These are phyloP conservation scores for Aphaenogaster ashmeadi DNA, from an alignment of 1,140 invertebrate species.

Conservation along the genomic window DNA sequence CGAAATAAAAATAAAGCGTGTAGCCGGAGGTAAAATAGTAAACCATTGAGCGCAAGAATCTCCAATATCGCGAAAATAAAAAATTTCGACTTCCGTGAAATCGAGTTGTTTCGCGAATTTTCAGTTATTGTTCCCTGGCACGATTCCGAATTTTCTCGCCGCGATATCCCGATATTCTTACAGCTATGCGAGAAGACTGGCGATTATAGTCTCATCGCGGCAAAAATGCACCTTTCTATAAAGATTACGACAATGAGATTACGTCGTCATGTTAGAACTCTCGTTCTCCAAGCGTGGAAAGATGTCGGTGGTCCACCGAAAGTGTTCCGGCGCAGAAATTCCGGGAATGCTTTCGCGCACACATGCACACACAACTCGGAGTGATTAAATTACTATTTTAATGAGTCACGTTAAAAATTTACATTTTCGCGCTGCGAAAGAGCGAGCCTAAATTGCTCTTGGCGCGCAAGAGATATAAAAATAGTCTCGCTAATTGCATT, in stretches of 20 bases:
- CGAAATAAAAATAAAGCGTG: slow-evolving; percentile 55
- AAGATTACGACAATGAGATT: background rate
- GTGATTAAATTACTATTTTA: slow-evolving; percentile 61
- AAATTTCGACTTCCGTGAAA: slow-evolving; percentile 44
- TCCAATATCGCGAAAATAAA: slow-evolving; percentile 51
- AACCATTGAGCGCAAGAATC: slow-evolving; percentile 52
- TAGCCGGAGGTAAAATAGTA: slow-evolving; percentile 42
- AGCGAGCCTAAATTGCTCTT: slow-evolving; percentile 59
- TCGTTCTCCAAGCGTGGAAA: background rate
- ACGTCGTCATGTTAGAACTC: background rate
- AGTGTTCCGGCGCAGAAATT: slow-evolving; percentile 6
- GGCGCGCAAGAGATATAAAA: slow-evolving; percentile 40
- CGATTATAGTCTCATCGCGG: background rate
- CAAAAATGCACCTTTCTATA: background rate
- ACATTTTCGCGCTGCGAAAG: slow-evolving; percentile 47
- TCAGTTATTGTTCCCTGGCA: slow-evolving; percentile 26
- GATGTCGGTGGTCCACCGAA: slow-evolving; percentile 1
- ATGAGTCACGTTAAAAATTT: slow-evolving; percentile 62
- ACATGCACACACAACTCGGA: slow-evolving; percentile 15
- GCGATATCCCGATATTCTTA: background rate
- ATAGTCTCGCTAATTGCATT: slow-evolving; percentile 61
- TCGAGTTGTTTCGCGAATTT: slow-evolving; percentile 51
- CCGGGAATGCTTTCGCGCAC: slow-evolving; percentile 24
- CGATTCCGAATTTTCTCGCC: slow-evolving; percentile 20
- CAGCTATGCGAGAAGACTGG: background rate